Conservation (phyloP, 2,797 vertebrate genomes). For the Percopsis omiscomaycus region DNA sequence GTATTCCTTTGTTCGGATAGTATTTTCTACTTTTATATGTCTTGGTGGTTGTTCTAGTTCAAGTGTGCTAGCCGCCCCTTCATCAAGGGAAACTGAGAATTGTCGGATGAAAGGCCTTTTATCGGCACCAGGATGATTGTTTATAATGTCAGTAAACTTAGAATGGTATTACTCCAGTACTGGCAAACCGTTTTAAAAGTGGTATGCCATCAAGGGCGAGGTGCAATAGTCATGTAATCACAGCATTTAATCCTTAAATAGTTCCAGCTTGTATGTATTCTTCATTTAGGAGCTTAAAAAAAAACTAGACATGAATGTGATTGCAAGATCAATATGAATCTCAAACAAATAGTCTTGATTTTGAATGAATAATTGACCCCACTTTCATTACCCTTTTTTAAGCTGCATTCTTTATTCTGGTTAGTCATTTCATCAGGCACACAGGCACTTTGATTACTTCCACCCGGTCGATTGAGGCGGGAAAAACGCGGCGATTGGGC, state of each 20-base stretch:
- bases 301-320: constrained; percentile 22
- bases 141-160: constrained; percentile 44
- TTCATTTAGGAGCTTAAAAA: constrained; percentile 31
- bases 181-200: constrained; percentile 15
- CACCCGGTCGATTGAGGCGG: too few species aligned
- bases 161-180: constrained; percentile 3
- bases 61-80: constrained; percentile 25
- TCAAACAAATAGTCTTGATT: constrained; percentile 12
- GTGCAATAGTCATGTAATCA: constrained; percentile 59
- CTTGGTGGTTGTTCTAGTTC: constrained; percentile 30
- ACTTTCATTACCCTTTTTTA: constrained; percentile 24
- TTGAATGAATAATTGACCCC: constrained; percentile 25
- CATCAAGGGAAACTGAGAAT: constrained; percentile 53
- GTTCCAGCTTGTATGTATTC: constrained; percentile 25
- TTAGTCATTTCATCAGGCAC: constrained; percentile 17
- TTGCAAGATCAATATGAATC: constrained; percentile 16
- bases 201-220: constrained; percentile 21
- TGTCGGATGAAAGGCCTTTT: constrained; percentile 49
- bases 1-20: constrained; percentile 12
- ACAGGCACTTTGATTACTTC: constrained; percentile 56
- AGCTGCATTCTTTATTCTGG: constrained; percentile 13
- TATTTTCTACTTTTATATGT: constrained; percentile 24
- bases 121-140: constrained; percentile 32
- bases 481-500: too few species aligned
- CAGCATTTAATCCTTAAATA: constrained; percentile 37